Base-by-base conservation (phyloP, 1,140 invertebrate species). In the Gonatopus flavifemur region DNA sequence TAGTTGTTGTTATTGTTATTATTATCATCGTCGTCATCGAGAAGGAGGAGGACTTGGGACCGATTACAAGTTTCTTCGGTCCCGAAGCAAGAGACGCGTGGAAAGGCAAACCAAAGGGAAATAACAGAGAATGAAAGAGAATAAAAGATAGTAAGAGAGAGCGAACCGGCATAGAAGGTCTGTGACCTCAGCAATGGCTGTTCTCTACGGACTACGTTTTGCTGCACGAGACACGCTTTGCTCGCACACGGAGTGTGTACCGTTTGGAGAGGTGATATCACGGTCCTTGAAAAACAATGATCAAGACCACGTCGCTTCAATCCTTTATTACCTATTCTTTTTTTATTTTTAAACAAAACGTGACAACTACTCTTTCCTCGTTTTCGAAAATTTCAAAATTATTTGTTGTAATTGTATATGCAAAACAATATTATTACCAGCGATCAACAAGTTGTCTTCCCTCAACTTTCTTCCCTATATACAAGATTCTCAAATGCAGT, bases 181-280 rank as follows among this genome's bases (percentile, higher is more conserved):
- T 71, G 66, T 74, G 72, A 76, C 72, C 74, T 69, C 69, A 62
- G 66, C 63, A 62, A 69, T 68, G 66, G 64, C 64, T 71, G 62
- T 49, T 55, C n/a, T n/a, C 47, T 38, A 49, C 50, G 58, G 37
- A 33, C 37, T 49, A 43, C 45, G 43, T 35, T n/a, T n/a, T 30
- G 45, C 33, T 41, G 45, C n/a, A n/a, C n/a, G n/a, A n/a, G n/a
- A n/a, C n/a, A n/a, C n/a, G n/a, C n/a, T n/a, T 32, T 15, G 28
- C 21, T 28, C 51, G 37, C 43, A 25, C 19, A 28, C 33, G 16
- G 20, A 30, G 19, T n/a, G 36, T 62, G 52, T 59, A 62, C 52
- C 57, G 65, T 69, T 66, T 60, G 58, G 7, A 49, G 40, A 59
- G 62, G 47, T 66, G 64, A 70, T 69, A 69, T 71, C 69, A 70